Conservation (phyloP, 2,113 vertebrate genomes). For the Larimichthys polyactis region DNA sequence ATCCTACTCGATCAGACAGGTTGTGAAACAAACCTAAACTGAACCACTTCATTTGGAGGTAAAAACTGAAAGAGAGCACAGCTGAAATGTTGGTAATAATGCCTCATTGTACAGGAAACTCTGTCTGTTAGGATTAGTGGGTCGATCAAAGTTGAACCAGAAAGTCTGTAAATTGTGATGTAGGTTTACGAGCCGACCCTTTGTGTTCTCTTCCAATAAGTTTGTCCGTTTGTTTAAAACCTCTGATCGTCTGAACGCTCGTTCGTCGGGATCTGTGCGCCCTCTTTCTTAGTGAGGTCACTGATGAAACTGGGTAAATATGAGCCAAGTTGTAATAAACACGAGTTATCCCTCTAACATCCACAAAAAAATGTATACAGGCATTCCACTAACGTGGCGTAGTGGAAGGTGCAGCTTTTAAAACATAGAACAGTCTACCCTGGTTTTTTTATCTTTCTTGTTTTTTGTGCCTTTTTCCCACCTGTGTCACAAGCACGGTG, state of each 20-base stretch:
- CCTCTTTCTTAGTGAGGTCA: not conserved
- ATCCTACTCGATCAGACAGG: no score
- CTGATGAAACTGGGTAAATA: not conserved
- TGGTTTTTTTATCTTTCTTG: not conserved
- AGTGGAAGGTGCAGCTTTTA: conserved; percentile 69
- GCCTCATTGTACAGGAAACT: not conserved
- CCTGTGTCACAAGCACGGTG: conserved; percentile 15
- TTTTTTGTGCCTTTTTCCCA: not conserved
- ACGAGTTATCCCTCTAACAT: conserved; percentile 17
- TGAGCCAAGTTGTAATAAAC: conserved; percentile 11
- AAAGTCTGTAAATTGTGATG: not conserved
- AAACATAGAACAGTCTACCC: conserved; percentile 36
- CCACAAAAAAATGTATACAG: conserved; percentile 2
- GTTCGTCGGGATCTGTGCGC: not conserved
- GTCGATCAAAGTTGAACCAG: not conserved
- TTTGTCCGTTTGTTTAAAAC: not conserved
- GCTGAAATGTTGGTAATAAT: not conserved
- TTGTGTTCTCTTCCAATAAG: not conserved
- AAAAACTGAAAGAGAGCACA: not conserved
- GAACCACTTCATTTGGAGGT: not conserved
- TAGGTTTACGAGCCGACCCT: not conserved
- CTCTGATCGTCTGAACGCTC: not conserved
- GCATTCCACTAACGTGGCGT: conserved; percentile 39
- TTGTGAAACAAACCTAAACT: not conserved
- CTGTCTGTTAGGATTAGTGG: not conserved